Conservation (phyloP, 2,113 vertebrate species). For the Sinocyclocheilus anophthalmus region DNA sequence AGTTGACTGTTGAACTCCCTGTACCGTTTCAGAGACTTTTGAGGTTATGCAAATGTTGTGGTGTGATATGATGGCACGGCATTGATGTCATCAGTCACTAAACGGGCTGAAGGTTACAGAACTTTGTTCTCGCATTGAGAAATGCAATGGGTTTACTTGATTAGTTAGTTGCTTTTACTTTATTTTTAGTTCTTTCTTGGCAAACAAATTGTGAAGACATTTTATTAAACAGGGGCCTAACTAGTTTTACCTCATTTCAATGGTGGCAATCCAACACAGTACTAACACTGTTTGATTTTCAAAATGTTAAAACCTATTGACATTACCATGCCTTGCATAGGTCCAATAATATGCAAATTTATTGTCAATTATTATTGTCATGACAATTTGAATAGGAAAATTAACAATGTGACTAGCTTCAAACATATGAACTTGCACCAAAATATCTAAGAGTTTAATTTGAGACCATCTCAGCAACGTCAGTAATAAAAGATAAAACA, state of each 20-base stretch:
- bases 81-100: constrained; percentile 46
- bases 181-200: constrained; percentile 5
- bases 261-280: neutral
- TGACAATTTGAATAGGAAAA: neutral
- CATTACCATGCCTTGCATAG: neutral
- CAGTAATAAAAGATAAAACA: no score
- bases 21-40: constrained; percentile 47
- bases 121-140: constrained; percentile 52
- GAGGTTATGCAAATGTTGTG: constrained; percentile 63
- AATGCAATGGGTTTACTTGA: neutral
- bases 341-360: neutral
- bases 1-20: constrained; percentile 23
- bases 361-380: no score
- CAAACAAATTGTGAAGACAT: no score
- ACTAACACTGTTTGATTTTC: neutral
- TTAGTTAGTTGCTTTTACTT: neutral
- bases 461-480: neutral
- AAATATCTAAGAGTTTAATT: neutral
- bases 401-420: neutral
- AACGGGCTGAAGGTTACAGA: constrained; percentile 40
- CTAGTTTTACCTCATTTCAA: neutral
- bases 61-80: constrained; percentile 38
- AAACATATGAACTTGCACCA: neutral
- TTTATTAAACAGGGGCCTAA: neutral
- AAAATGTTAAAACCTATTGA: neutral